These are phyloP conservation scores for Phalanger gymnotis DNA, from an alignment of 2,797 vertebrate species.

Conservation along the genomic window DNA sequence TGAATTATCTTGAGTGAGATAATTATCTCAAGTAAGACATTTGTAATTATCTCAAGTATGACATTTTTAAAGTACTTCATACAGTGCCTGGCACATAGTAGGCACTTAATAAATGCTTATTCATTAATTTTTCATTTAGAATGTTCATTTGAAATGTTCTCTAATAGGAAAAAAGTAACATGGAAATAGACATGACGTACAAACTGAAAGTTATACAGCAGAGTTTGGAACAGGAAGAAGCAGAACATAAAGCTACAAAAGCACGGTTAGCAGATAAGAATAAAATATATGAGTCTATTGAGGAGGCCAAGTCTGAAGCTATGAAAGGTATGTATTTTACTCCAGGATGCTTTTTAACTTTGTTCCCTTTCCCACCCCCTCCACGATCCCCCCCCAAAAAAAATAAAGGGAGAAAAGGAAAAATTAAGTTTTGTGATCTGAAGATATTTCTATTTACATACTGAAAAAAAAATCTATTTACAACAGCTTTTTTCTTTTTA, in stretches of 20 bases:
- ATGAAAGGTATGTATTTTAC: slow-evolving; percentile 91
- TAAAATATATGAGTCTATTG: slow-evolving; percentile 98
- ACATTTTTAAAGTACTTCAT: neutral
- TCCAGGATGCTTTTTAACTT: slow-evolving; percentile 13
- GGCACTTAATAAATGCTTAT: neutral
- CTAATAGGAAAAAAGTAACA: slow-evolving; percentile 96
- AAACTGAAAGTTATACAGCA: slow-evolving; percentile 98
- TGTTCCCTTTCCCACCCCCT: too few relatives aligned
- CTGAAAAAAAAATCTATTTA: neutral
- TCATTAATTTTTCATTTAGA: slow-evolving; percentile 35
- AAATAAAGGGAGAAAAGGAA: neutral
- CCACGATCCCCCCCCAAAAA: too few relatives aligned
- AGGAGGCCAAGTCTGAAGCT: slow-evolving; percentile 97
- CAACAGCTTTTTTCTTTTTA: neutral
- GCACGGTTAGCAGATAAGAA: slow-evolving; percentile 96
- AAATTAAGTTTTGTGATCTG: slow-evolving; percentile 19
- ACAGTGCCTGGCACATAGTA: neutral
- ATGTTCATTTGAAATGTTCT: slow-evolving; percentile 40
- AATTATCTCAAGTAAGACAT: neutral
- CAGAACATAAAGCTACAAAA: slow-evolving; percentile 95
- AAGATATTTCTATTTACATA: slow-evolving; percentile 21
- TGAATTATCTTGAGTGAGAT: neutral
- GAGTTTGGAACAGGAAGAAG: slow-evolving; percentile 95
- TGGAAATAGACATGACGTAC: slow-evolving; percentile 99
- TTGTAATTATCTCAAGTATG: neutral